Percentiles rank a stretch among this genome's conserved stretches.
Conservation (phyloP, 2,797 vertebrate species). For the Pteronotus mesoamericanus region DNA sequence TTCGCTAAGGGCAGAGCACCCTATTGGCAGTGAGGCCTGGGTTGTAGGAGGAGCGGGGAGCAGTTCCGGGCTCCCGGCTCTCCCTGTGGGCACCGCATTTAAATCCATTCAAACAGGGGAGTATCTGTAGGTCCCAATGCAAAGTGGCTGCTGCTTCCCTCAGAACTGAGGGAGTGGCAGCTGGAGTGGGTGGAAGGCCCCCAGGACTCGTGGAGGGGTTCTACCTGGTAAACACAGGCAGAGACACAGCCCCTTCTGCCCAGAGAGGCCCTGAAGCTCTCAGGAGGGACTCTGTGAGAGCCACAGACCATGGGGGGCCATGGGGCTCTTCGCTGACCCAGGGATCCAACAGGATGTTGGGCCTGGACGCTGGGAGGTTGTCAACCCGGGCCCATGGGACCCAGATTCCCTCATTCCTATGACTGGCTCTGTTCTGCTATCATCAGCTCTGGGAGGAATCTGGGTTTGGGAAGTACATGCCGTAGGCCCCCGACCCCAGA, state of each 20-base stretch:
- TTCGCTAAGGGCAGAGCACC: neutral
- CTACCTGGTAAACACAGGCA: neutral
- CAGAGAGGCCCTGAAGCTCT: rapidly evolving
- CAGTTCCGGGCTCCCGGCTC: neutral
- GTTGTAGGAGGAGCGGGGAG: neutral
- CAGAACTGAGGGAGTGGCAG: neutral
- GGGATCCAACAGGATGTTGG: neutral
- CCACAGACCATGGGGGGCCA: neutral
- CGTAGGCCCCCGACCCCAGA: neutral
- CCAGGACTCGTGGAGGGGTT: neutral
- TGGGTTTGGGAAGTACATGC: neutral
- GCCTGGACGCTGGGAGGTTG: neutral
- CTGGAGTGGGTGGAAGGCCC: neutral
- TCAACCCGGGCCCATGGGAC: neutral
- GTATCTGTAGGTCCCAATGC: neutral
- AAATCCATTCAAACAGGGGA: neutral
- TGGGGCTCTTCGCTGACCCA: neutral
- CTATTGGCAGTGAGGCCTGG: neutral
- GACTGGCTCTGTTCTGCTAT: neutral
- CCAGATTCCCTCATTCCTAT: neutral
- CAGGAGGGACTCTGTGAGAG: neutral
- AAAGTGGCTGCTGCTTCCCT: neutral
- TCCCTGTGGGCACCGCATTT: neutral
- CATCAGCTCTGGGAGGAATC: too few relatives aligned
- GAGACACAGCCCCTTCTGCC: neutral